phyloP scores from a whole-genome alignment of 1,140 invertebrate genomes.

The Penaeus indicus region DNA sequence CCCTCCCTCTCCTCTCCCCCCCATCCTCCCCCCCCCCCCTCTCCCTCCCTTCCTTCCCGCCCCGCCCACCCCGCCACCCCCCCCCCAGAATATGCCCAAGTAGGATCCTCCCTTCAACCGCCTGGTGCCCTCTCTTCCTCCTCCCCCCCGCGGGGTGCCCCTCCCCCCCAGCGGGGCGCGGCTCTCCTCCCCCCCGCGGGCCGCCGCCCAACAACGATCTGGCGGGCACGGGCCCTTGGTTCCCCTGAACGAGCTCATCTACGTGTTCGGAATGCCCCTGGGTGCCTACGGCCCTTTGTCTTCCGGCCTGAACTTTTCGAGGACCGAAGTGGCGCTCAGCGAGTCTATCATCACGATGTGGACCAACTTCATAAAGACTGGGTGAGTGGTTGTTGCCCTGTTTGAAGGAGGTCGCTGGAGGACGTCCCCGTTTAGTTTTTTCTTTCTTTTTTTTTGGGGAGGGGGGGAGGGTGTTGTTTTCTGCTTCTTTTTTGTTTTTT shows the following conservation, averaged over 20 bases:
- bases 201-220: not conserved
- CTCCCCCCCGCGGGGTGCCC: too few relatives aligned
- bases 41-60: too few relatives aligned
- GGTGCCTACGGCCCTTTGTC: conserved; percentile 41
- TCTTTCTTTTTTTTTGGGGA: not conserved
- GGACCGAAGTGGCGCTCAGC: conserved; percentile 81
- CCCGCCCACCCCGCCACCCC: too few relatives aligned
- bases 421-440: too few relatives aligned
- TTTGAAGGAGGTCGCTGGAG: not conserved
- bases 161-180: too few relatives aligned
- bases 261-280: conserved; percentile 86
- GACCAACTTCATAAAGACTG: conserved; percentile 74
- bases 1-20: too few relatives aligned
- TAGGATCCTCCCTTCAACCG: too few relatives aligned
- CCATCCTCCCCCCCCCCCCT: too few relatives aligned
- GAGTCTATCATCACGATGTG: conserved; percentile 79
- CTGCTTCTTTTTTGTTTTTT: too few relatives aligned
- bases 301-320: conserved; percentile 77
- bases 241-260: conserved; percentile 79
- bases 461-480: not conserved
- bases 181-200: not conserved
- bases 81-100: too few relatives aligned
- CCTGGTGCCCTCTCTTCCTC: too few relatives aligned
- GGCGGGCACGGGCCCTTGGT: conserved; percentile 17
- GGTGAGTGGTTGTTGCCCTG: conserved; percentile 69